Evolutionary conservation across 2,797 vertebrate species (phyloP), one percentile per base, ranked within the genome.

Genomic region (Sebastes baramenuke): DNA sequence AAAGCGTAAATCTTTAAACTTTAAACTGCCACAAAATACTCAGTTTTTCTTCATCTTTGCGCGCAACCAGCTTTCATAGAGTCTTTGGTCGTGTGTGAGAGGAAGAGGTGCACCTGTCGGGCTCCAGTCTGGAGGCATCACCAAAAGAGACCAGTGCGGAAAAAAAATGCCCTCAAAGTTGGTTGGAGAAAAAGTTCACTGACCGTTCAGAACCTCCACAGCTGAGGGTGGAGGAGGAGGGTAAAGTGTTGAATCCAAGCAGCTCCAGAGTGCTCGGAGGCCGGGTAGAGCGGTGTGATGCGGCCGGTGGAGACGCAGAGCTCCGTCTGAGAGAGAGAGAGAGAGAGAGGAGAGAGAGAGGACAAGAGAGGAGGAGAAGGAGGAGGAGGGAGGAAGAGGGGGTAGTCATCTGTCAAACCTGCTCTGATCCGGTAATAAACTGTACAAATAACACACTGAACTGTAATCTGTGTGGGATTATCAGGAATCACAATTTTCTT

Each of bases 51-150:
- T 80, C 52, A 68, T 72, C n/a, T 52, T 32, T n/a, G 49, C 18
- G 34, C 64, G 20, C 16, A 20, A 55, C 42, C 46, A 64, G 34
- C 25, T 52, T 27, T 16, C 58, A 66, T 7, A 1, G 13, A 72
- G 22, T 78, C 64, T 74, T 6, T 9, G 56, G 13, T 49, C 1
- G 12, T 2, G 18, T 32, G 0, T 6, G 36, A 38, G 36, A 38
- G 36, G 36, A 11, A 36, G 60, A 6, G 22, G 25, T 2, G 77
- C 55, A 83, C 79, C 72, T 69, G 72, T 42, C 24, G 8, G 75
- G 76, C 68, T 85, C 74, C 69, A 55, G 72, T 82, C 62, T 18
- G 77, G 70, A 73, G 67, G 59, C 90, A 90, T 91, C 83, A 83
- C 88, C 80, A 0, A 52, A 2, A 38, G 58, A 55, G 20, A 75